A percentile compares a stretch with the other conserved stretches of the same genome.
These are phyloP conservation scores for Arion vulgaris DNA, from an alignment of 1,140 invertebrate species.

Conservation along the genomic window DNA sequence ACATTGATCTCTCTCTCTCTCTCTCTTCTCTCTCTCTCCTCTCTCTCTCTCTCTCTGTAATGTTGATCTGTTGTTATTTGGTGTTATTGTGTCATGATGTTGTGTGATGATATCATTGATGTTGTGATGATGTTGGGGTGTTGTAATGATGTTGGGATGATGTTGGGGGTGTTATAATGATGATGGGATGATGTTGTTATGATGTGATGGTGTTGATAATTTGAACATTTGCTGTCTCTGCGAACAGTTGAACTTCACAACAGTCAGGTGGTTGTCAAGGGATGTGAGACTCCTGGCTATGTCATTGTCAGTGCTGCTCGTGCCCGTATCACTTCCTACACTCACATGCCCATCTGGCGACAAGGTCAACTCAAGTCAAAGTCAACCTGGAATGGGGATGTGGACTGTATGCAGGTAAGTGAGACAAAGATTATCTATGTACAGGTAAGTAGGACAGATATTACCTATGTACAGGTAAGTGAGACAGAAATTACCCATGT, in stretches of 20 bases:
- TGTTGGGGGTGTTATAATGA: too few relatives aligned
- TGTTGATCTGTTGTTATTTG: too few relatives aligned
- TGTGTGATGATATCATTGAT: too few relatives aligned
- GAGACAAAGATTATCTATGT: background rate
- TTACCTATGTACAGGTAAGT: too few relatives aligned
- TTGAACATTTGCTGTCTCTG: background rate
- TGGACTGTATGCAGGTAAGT: constrained; percentile 92
- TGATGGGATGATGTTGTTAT: background rate
- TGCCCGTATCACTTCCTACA: constrained; percentile 91
- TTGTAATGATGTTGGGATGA: too few relatives aligned
- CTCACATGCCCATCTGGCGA: constrained; percentile 93
- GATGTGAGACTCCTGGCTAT: constrained; percentile 96
- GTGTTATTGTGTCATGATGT: too few relatives aligned
- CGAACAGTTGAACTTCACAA: constrained; percentile 90
- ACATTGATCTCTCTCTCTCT: too few relatives aligned
- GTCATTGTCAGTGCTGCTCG: constrained; percentile 96
- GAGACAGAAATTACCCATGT: too few relatives aligned
- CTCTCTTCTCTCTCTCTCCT: too few relatives aligned
- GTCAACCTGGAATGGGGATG: constrained; percentile 93
- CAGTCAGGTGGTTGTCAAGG: constrained; percentile 95
- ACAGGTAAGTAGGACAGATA: background rate
- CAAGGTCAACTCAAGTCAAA: constrained; percentile 91
- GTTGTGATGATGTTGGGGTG: too few relatives aligned
- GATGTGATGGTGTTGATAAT: background rate
- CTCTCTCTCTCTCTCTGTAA: too few relatives aligned